Conservation (phyloP, 2,797 vertebrate genomes). For the Falco rusticolus region DNA sequence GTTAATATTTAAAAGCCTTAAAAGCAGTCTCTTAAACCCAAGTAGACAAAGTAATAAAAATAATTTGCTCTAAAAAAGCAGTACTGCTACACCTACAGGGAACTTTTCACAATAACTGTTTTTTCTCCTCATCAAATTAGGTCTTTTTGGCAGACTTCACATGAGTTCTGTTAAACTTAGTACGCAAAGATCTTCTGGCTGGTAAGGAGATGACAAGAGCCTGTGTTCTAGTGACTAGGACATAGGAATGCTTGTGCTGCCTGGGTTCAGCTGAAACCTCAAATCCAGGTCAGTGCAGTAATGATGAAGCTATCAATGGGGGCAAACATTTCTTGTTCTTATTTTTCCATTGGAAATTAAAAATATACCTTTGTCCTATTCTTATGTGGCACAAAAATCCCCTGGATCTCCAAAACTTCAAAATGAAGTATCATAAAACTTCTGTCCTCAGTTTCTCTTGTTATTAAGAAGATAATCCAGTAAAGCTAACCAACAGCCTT, state of each 20-base stretch:
- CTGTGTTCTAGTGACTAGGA: not conserved
- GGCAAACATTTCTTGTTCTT: not conserved
- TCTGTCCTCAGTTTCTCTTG: not conserved
- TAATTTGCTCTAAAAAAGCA: not conserved
- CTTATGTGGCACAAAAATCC: rapidly evolving
- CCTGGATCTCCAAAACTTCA: not conserved
- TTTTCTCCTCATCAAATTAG: not conserved
- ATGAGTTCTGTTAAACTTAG: not conserved
- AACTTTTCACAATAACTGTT: not conserved
- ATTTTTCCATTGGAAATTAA: not conserved
- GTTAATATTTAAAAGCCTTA: not conserved
- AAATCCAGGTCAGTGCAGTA: not conserved
- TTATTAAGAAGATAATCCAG: not conserved
- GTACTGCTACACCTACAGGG: not conserved
- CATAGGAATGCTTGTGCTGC: not conserved
- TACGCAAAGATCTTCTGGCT: not conserved
- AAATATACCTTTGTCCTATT: not conserved
- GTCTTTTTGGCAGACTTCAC: not conserved
- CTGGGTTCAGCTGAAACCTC: not conserved
- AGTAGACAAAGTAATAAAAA: not conserved
- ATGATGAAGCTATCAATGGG: not conserved
- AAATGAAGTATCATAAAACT: not conserved
- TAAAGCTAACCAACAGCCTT: not conserved
- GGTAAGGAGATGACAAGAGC: not conserved
- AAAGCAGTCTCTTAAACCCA: not conserved